A percentile compares a stretch with the other conserved stretches of the same genome.
These are phyloP conservation scores for Amblyjoppa proteus DNA, from an alignment of 2,888 invertebrate species.

Conservation along the genomic window DNA sequence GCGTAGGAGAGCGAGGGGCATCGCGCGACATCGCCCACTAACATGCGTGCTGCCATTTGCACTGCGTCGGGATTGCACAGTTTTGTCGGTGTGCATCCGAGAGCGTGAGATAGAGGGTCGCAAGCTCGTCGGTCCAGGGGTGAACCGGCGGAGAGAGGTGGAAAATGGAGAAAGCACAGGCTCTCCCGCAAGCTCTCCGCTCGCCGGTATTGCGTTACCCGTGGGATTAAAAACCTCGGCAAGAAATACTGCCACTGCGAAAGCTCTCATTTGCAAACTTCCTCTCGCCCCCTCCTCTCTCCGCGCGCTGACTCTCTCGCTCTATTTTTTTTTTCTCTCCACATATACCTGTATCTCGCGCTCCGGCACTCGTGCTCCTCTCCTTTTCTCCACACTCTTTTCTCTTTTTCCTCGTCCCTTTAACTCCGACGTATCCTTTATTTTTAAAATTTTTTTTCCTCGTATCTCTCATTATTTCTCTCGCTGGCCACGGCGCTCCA, in stretches of 20 bases:
- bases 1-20: slow-evolving; percentile 49
- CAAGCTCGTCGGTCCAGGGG: slow-evolving; percentile 57
- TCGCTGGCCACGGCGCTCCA: slow-evolving; percentile 56
- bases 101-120: slow-evolving; percentile 67
- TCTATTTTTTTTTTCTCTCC: slow-evolving; percentile 7
- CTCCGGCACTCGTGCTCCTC: slow-evolving; percentile 42
- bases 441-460: slow-evolving; percentile 67
- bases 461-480: slow-evolving; percentile 67
- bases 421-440: slow-evolving; percentile 69
- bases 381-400: slow-evolving; percentile 56
- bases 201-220: slow-evolving; percentile 76
- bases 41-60: slow-evolving; percentile 61
- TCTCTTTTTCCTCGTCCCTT: slow-evolving; percentile 53
- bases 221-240: slow-evolving; percentile 80
- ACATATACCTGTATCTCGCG: slow-evolving; percentile 27
- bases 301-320: slow-evolving; percentile 43
- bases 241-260: slow-evolving; percentile 80
- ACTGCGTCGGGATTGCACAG: slow-evolving; percentile 60
- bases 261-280: slow-evolving; percentile 82
- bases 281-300: slow-evolving; percentile 56
- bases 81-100: slow-evolving; percentile 40
- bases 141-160: slow-evolving; percentile 46
- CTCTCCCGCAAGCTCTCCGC: slow-evolving; percentile 57
- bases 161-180: slow-evolving; percentile 56
- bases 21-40: slow-evolving; percentile 22